Evolutionary conservation across 2,797 vertebrate genomes (phyloP).

Genomic region (Anguilla obscura): DNA sequence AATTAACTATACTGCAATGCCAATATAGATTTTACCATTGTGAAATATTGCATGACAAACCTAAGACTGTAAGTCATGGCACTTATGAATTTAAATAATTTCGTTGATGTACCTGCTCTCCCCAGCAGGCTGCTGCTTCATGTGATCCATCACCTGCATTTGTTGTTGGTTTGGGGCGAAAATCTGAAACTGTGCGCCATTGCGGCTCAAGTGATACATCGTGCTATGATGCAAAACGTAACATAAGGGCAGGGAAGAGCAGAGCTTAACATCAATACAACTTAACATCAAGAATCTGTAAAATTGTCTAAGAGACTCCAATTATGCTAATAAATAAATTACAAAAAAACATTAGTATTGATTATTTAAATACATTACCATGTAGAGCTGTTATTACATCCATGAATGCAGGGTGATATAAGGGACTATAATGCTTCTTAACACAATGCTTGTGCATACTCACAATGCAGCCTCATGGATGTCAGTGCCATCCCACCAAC

Average conservation of each 20-base stretch:
- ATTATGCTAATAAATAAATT: not conserved
- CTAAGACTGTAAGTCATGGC: not conserved
- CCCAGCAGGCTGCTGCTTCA: slow-evolving; percentile 66
- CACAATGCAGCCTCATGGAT: slow-evolving; percentile 73
- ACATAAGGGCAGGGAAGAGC: not conserved
- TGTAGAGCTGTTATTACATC: not conserved
- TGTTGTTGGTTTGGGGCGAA: slow-evolving; percentile 76
- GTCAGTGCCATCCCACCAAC: slow-evolving; percentile 75
- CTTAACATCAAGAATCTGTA: too few species aligned
- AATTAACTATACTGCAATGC: too few species aligned
- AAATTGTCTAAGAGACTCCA: too few species aligned
- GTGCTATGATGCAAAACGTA: slow-evolving; percentile 55
- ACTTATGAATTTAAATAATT: not conserved
- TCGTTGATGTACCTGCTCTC: slow-evolving; percentile 66
- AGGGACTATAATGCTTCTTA: not conserved
- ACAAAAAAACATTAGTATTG: not conserved
- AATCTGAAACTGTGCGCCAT: slow-evolving; percentile 72
- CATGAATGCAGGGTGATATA: not conserved
- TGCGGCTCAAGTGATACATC: slow-evolving; percentile 75
- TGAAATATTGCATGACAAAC: not conserved
- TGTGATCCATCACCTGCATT: slow-evolving; percentile 73
- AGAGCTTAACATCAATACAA: not conserved
- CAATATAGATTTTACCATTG: too few species aligned
- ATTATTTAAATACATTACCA: not conserved
- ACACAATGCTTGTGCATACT: slow-evolving; percentile 51